A percentile compares a stretch with the other conserved stretches of the same genome.
Evolutionary conservation across 2,113 vertebrate genomes (phyloP).

Genomic region (Chloroceryle aenea): DNA sequence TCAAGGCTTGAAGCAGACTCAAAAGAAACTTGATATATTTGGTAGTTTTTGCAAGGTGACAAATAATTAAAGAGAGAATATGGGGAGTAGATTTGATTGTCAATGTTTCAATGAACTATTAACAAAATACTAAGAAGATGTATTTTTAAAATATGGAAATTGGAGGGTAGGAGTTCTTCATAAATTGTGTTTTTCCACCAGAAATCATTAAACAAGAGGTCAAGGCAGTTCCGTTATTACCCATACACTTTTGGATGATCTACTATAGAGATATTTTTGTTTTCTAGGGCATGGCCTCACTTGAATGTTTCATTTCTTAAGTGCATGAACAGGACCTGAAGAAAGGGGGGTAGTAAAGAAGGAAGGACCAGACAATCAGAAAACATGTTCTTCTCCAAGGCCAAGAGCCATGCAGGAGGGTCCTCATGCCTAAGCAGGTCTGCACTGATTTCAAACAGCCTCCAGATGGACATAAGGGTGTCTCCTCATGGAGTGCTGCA

Average conservation of each 20-base stretch:
- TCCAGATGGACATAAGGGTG: background rate
- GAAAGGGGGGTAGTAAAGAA: background rate
- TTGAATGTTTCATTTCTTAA: conserved; percentile 2
- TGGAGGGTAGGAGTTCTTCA: background rate
- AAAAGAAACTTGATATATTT: background rate
- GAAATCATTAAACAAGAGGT: background rate
- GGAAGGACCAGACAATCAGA: background rate
- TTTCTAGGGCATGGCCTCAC: conserved; percentile 33
- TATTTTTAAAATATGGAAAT: background rate
- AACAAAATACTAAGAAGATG: background rate
- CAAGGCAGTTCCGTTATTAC: background rate
- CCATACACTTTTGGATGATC: conserved; percentile 21
- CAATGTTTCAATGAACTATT: background rate
- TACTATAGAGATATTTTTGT: conserved; percentile 22
- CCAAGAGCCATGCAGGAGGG: background rate
- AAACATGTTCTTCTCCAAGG: background rate
- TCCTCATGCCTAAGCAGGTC: background rate
- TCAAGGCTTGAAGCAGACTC: background rate
- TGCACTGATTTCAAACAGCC: background rate
- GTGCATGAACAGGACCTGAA: background rate
- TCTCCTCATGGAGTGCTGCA: background rate
- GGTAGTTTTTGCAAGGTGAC: background rate
- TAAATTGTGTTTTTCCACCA: background rate
- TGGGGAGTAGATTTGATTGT: background rate
- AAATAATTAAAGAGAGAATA: background rate